Evolutionary conservation across 2,888 invertebrate genomes (phyloP).

Genomic region (Bombyx huttoni): DNA sequence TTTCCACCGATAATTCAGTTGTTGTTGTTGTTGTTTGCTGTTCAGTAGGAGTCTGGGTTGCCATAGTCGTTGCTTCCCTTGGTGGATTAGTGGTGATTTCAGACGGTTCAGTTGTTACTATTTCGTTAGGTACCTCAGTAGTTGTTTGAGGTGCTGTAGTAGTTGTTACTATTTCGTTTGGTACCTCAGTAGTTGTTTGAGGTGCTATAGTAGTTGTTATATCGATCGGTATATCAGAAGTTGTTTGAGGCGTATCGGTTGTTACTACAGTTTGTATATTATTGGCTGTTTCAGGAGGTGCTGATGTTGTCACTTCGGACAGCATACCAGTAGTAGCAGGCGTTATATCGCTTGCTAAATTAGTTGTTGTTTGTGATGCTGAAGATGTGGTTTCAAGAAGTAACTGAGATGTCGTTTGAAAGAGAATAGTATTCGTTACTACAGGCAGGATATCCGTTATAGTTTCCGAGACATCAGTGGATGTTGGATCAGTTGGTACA

Average conservation of each 20-base stretch:
- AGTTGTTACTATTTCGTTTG: not conserved
- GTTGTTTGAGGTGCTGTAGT: not conserved
- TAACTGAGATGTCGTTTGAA: not conserved
- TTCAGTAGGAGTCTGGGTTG: not conserved
- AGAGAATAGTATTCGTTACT: too few relatives aligned
- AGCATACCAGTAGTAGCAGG: not conserved
- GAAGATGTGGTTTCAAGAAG: not conserved
- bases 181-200: not conserved
- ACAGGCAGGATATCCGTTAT: too few relatives aligned
- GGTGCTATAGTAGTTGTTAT: conserved; percentile 1
- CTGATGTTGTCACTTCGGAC: not conserved
- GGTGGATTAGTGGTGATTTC: conserved; percentile 3
- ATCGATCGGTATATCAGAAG: not conserved
- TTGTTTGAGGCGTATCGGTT: not conserved
- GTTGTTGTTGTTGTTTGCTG: not conserved
- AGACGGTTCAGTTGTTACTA: not conserved
- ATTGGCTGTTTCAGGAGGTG: not conserved
- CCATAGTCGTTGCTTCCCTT: not conserved
- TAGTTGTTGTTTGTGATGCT: not conserved
- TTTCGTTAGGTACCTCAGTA: not conserved
- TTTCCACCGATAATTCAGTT: not conserved
- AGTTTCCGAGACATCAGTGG: too few relatives aligned
- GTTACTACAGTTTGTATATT: not conserved
- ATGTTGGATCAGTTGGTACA: too few relatives aligned
- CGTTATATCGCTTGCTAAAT: not conserved